phyloP scores from a whole-genome alignment of 2,888 invertebrate genomes.

The Lycaena phlaeas region DNA sequence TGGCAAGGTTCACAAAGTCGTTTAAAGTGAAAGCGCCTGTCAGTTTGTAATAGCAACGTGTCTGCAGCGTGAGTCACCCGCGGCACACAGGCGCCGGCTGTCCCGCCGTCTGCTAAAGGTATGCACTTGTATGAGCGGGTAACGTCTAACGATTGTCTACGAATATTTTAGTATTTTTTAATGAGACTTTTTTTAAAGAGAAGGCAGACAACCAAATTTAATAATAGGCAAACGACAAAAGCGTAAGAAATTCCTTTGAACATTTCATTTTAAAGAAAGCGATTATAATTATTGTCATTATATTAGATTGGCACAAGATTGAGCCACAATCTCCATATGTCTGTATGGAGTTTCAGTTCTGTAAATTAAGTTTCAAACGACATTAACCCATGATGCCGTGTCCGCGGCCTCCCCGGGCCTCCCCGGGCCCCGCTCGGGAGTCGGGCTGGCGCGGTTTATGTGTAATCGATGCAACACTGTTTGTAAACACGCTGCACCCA shows the following conservation, averaged over 20 bases:
- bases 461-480: constrained; percentile 69
- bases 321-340: no score
- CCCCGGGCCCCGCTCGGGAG: background rate
- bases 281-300: no score
- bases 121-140: background rate
- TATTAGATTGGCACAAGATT: no score
- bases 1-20: background rate
- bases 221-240: no score
- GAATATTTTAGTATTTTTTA: no score
- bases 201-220: no score
- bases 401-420: constrained; percentile 19
- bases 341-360: no score
- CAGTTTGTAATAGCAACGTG: constrained; percentile 26
- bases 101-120: constrained; percentile 4
- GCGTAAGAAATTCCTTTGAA: no score
- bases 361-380: no score
- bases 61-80: constrained; percentile 54
- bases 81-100: constrained; percentile 42
- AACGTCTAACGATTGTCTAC: background rate
- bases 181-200: no score
- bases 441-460: constrained; percentile 46
- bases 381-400: constrained; percentile 11
- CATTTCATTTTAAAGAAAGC: no score
- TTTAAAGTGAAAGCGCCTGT: constrained; percentile 27
- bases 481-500: constrained; percentile 53